phyloP scores from a whole-genome alignment of 37 sponge, comb jelly and placozoan genomes.

The Crambe crambe region DNA sequence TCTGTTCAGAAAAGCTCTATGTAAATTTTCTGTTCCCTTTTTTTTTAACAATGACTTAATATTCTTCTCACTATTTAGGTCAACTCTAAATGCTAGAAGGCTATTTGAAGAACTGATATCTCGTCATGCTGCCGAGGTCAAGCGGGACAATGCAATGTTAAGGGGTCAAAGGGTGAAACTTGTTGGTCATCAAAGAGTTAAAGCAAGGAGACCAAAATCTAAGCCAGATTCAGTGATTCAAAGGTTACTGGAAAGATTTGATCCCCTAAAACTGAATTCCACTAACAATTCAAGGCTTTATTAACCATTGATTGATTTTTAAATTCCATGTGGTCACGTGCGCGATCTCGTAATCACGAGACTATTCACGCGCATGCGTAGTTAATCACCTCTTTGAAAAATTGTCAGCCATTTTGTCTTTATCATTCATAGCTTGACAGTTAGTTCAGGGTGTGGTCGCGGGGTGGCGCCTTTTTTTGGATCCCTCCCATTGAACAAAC shows the following conservation, averaged over 20 bases:
- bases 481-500: neutral
- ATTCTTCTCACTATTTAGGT: neutral
- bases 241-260: constrained; percentile 41
- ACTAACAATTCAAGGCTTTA: neutral
- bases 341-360: neutral
- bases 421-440: too few species aligned
- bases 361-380: neutral
- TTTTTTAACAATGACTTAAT: too few species aligned
- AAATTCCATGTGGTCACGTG: neutral
- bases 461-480: constrained; percentile 11
- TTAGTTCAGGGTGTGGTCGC: neutral
- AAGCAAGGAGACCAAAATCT: neutral
- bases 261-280: constrained; percentile 2
- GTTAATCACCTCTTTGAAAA: too few species aligned
- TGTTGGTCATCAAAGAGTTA: constrained; percentile 9
- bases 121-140: neutral
- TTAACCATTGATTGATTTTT: neutral
- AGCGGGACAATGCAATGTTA: neutral
- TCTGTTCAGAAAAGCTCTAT: too few species aligned
- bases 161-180: neutral
- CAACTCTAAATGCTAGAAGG: neutral
- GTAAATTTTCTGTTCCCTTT: too few species aligned
- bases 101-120: constrained; percentile 43
- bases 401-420: too few species aligned
- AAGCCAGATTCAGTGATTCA: constrained; percentile 44